Evolutionary conservation across 2,113 vertebrate species (phyloP), one percentile per base, ranked within the genome.

Genomic region (Chamaea fasciata): DNA sequence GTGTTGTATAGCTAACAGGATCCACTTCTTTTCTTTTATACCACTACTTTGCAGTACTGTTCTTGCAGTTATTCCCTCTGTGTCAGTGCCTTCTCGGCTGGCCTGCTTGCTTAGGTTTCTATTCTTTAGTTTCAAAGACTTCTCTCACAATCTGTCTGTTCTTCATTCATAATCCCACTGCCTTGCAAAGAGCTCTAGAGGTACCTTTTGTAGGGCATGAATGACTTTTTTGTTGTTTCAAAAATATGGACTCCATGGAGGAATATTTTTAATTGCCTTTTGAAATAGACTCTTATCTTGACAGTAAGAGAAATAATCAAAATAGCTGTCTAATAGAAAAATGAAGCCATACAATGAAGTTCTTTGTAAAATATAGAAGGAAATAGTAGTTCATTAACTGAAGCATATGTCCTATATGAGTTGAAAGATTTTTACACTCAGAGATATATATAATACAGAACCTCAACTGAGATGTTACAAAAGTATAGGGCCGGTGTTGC

Each of bases 71-170:
- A 80, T 92, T 95, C 79, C 87, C 56, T 93, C 65, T 88, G 87
- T 93, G 88, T 79, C 91, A 88, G 93, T 71, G 89, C 88, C 76
- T 95, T 86, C 84, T 94, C 6, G 0, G 90, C 84, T 95, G 75
- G 82, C 83, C 90, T 85, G 89, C 96, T 94, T 95, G 83, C 93
- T 95, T 95, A 83, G 83, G 35, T 91, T 96, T 94, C 90, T 95
- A 50, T 96, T 97, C 92, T 95, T 33, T 74, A 27, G 46, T 94
- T 96, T 95, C 94, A 97, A 95, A 97, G 96, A 35, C 55, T 90
- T 90, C 59, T 95, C 28, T 92, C 81, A 50, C 67, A 81, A 94
- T 90, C 79, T 84, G 19, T 83, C 92, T 95, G 64, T 89, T 96
- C 82, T 94, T 86, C 94, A 73, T 92, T 96, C 82, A 59, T 87